Evolutionary conservation across 2,113 vertebrate species (phyloP).

Genomic region (Ciconia stormi): DNA sequence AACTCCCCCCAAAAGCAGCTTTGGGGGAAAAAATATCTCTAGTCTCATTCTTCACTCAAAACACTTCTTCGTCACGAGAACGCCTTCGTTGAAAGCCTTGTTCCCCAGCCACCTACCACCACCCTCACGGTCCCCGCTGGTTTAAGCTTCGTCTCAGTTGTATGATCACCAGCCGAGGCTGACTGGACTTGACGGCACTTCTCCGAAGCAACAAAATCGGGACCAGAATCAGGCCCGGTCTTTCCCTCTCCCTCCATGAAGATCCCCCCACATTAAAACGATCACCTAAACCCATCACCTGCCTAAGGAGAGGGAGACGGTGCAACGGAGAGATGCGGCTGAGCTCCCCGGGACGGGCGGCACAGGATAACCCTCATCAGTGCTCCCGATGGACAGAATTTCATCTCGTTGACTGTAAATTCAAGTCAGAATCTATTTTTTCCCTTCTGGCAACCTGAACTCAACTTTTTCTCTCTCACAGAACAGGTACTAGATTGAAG

Average conservation of each 20-base stretch:
- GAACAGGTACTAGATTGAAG: not conserved
- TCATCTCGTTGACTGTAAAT: not conserved
- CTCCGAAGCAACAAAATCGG: not conserved
- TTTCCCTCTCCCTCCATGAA: not conserved
- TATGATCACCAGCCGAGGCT: rapidly evolving
- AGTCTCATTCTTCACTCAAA: not conserved
- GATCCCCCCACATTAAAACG: rapidly evolving
- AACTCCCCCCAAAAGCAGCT: not conserved
- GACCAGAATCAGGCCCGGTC: not conserved
- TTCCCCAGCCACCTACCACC: not conserved
- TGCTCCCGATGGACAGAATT: not conserved
- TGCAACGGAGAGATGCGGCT: rapidly evolving
- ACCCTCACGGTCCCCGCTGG: not conserved
- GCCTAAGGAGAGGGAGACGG: rapidly evolving
- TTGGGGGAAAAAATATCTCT: rapidly evolving
- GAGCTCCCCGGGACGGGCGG: rapidly evolving
- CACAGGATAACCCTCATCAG: not conserved
- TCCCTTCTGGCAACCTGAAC: not conserved
- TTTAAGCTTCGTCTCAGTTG: not conserved
- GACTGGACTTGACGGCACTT: not conserved
- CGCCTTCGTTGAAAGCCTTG: not conserved
- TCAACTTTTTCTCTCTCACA: not conserved
- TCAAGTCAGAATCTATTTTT: not conserved
- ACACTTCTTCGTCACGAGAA: not conserved
- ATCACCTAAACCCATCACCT: rapidly evolving